A percentile compares a stretch with the other conserved stretches of the same genome.
Evolutionary conservation across 2,113 vertebrate species (phyloP).

Genomic region (Odocoileus virginianus): DNA sequence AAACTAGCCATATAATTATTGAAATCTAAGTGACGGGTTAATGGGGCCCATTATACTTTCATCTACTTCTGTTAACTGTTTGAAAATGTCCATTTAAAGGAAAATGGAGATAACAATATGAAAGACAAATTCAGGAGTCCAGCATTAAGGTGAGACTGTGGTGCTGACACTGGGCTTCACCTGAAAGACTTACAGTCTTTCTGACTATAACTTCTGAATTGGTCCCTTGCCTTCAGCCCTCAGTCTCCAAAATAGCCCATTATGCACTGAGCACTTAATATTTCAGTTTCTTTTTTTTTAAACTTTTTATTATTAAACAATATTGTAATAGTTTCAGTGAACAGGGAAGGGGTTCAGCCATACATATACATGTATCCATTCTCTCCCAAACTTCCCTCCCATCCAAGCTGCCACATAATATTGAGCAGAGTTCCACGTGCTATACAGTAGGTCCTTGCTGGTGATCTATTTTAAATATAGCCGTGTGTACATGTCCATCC

Average conservation of each 20-base stretch:
- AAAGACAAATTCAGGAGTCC: neutral
- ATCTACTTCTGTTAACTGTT: neutral
- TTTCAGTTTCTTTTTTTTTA: neutral
- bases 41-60: neutral
- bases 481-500: neutral
- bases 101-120: neutral
- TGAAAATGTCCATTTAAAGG: neutral
- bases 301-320: neutral
- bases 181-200: neutral
- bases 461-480: neutral
- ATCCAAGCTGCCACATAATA: neutral
- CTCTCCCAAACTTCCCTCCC: neutral
- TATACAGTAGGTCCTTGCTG: neutral
- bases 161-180: neutral
- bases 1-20: fast-evolving
- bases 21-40: neutral
- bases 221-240: neutral
- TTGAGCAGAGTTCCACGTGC: neutral
- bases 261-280: neutral
- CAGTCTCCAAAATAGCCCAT: neutral
- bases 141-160: neutral
- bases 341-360: neutral
- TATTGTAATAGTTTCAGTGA: neutral
- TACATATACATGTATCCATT: neutral
- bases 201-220: neutral